phyloP scores from a whole-genome alignment of 2,888 invertebrate genomes.

The Lithosia quadra region DNA sequence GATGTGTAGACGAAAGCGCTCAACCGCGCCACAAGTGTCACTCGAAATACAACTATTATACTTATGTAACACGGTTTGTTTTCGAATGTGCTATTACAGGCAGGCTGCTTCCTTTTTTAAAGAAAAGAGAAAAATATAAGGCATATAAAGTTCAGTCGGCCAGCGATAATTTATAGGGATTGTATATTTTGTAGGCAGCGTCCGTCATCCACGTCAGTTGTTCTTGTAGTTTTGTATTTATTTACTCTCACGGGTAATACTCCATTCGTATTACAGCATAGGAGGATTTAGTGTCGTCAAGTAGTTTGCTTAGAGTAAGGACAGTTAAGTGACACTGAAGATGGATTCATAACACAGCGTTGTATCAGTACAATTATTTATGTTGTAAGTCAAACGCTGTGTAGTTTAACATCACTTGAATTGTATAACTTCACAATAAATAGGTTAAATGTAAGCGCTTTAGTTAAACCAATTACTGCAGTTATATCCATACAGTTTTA shows the following conservation, averaged over 20 bases:
- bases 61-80: constrained; percentile 67
- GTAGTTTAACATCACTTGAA: constrained; percentile 42
- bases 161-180: constrained; percentile 77
- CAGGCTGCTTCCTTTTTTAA: constrained; percentile 63
- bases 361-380: constrained; percentile 25
- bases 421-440: constrained; percentile 32
- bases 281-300: constrained; percentile 55
- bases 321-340: constrained; percentile 48
- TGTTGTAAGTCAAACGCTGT: constrained; percentile 34
- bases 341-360: constrained; percentile 39
- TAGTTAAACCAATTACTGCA: not conserved
- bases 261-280: constrained; percentile 55
- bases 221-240: constrained; percentile 72
- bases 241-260: constrained; percentile 66
- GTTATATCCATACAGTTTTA: too few species aligned
- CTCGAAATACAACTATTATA: constrained; percentile 72
- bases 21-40: constrained; percentile 70
- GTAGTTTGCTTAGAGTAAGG: constrained; percentile 47
- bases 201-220: constrained; percentile 70
- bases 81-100: constrained; percentile 60
- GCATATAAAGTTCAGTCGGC: constrained; percentile 74
- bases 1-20: constrained; percentile 78
- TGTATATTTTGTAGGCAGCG: constrained; percentile 78
- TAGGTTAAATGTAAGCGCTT: constrained; percentile 34
- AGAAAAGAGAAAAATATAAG: constrained; percentile 71